Conservation (phyloP, 2,888 invertebrate species). For the Lasioglossum zephyrum region DNA sequence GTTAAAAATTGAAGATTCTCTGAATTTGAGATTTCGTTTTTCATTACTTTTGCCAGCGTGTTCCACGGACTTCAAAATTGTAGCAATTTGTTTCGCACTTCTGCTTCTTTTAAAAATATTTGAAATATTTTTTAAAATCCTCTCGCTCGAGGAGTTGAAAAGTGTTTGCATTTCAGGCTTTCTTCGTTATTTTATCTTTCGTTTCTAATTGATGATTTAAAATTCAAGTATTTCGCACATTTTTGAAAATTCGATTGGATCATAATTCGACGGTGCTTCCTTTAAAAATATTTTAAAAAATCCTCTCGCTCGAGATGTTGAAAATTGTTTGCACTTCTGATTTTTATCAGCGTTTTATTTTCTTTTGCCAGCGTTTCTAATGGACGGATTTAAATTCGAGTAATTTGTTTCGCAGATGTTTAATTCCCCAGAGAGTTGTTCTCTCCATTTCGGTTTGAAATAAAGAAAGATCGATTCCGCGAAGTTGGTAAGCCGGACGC, state of each 20-base stretch:
- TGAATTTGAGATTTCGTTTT: no score
- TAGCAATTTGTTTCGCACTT: no score
- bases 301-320: not conserved
- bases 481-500: not conserved
- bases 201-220: not conserved
- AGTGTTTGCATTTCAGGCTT: not conserved
- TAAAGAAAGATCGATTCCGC: not conserved
- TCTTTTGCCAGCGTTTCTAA: not conserved
- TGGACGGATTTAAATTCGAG: not conserved
- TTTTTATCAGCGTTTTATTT: not conserved
- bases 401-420: not conserved
- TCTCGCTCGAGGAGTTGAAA: no score
- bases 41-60: no score
- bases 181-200: not conserved
- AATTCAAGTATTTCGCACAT: not conserved
- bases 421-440: no score
- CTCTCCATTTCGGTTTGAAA: not conserved
- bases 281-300: not conserved
- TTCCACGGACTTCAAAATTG: no score
- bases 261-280: not conserved
- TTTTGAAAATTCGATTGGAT: not conserved
- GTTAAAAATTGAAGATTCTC: no score
- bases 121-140: no score
- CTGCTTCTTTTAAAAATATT: no score
- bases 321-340: not conserved